Conservation (phyloP, 2,888 invertebrate species). For the Tricholauxania praeusta region DNA sequence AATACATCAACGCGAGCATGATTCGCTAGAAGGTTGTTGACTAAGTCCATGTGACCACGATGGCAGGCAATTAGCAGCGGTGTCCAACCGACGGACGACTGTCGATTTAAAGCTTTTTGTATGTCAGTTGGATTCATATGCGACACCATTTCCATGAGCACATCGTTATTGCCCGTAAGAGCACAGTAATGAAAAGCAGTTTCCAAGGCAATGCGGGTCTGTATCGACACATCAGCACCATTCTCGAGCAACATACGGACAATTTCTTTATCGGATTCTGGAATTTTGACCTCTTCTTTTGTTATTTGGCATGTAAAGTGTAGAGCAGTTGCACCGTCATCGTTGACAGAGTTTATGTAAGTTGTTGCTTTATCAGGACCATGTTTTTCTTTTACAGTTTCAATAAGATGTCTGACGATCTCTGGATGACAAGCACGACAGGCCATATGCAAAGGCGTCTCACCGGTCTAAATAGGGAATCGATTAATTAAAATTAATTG, state of each 20-base stretch:
- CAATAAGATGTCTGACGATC: conserved; percentile 87
- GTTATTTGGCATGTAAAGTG: conserved; percentile 95
- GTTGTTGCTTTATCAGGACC: conserved; percentile 83
- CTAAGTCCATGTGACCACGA: conserved; percentile 94
- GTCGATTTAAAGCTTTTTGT: conserved; percentile 94
- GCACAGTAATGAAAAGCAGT: conserved; percentile 97
- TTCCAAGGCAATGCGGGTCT: conserved; percentile 88
- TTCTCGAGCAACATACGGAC: conserved; percentile 90
- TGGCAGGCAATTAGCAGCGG: conserved; percentile 96
- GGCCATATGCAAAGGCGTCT: conserved; percentile 96
- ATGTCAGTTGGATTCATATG: conserved; percentile 90
- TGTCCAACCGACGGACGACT: conserved; percentile 96
- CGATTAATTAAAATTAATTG: too few species aligned
- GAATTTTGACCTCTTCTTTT: conserved; percentile 80
- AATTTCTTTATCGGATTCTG: conserved; percentile 86
- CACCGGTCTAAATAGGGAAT: conserved; percentile 77
- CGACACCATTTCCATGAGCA: conserved; percentile 92
- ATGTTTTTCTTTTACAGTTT: conserved; percentile 81
- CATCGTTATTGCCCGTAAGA: conserved; percentile 94
- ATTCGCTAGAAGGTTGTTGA: conserved; percentile 88
- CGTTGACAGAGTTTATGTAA: conserved; percentile 89
- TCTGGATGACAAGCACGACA: conserved; percentile 87
- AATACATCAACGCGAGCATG: conserved; percentile 99
- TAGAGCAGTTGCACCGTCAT: conserved; percentile 93
- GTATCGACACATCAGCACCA: conserved; percentile 89